Conservation (phyloP, 2,888 invertebrate genomes). For the Imbricaverruca yamaguchii region DNA sequence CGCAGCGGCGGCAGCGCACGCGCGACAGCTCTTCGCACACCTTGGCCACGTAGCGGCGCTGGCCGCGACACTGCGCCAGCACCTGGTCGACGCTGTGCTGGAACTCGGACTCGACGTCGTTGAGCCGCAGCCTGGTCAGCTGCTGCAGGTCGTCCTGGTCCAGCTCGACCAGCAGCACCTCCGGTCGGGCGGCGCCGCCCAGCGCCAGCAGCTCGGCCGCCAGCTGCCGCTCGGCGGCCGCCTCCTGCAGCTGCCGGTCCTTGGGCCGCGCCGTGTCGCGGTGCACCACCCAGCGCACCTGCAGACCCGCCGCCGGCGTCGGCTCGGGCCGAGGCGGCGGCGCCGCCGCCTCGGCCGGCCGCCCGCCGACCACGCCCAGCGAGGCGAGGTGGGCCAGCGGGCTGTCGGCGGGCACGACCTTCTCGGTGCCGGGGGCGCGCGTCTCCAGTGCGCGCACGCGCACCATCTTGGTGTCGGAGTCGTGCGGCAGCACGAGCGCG, state of each 20-base stretch:
- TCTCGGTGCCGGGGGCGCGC: background rate
- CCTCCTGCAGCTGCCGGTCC: background rate
- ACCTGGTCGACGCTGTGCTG: background rate
- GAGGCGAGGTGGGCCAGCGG: background rate
- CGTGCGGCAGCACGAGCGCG: background rate
- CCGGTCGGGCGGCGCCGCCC: background rate
- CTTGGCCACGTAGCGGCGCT: slow-evolving; percentile 1
- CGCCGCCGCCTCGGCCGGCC: background rate
- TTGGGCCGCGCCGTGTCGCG: background rate
- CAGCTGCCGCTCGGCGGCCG: slow-evolving; percentile 6
- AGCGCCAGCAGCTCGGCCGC: slow-evolving; percentile 12
- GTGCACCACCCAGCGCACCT: slow-evolving; percentile 1
- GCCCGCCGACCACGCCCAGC: background rate
- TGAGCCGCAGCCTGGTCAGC: slow-evolving; percentile 7
- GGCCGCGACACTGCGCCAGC: background rate
- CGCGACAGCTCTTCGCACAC: slow-evolving; percentile 17
- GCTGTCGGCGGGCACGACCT: background rate
- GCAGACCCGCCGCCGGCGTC: background rate
- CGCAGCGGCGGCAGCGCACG: background rate
- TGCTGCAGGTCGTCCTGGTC: background rate
- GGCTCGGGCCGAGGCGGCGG: background rate
- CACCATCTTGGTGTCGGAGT: slow-evolving; percentile 7
- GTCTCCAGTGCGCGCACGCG: background rate
- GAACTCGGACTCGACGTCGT: background rate
- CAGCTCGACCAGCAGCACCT: slow-evolving; percentile 17